Evolutionary conservation across 2,888 invertebrate genomes (phyloP), one percentile per base, ranked within the genome.

Genomic region (Tiliacea citrago): DNA sequence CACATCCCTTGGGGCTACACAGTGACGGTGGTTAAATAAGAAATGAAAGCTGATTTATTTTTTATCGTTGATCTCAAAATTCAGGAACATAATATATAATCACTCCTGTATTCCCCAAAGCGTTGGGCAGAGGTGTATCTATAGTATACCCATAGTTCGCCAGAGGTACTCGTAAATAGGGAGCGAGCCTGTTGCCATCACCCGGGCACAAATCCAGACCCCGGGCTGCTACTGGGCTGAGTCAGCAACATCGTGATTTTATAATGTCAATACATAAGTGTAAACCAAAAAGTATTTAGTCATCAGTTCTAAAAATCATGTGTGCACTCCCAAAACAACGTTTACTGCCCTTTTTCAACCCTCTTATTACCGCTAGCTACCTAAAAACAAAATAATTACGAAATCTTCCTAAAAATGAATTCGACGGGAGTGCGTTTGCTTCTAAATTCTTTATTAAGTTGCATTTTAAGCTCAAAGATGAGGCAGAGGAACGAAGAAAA

Each of bases 401-500:
- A 61, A 55, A 81, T 66, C 53, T 72, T 24, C 35, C 24, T 10
- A 35, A 58, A 63, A 51, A 80, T 80, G 18, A 51, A 45, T 51
- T 39, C 13, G 42, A 13, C 16, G 13, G n/a, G 29, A 57, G 72
- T 4, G 55, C 39, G 39, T 39, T 12, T 9, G 35, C 42, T 42
- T 72, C n/a, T 35, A 49, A 61, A n/a, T 35, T 69, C 76, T 79
- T 77, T 70, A 77, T 67, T 16, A 78, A 70, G 42, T 58, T 63
- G 67, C 53, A 80, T 77, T 79, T 73, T 82, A 39, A 70, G 67
- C 66, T 65, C 67, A 75, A 77, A 75, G 69, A 63, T 79, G 57
- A 66, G 60, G 58, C 39, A 10, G 24, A 42, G 42, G 9, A 42
- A 42, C 42, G 49, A 39, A 68, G 12, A 63, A 74, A 68, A 81